Evolutionary conservation across 2,113 vertebrate genomes (phyloP), one percentile per base, ranked within the genome.

Genomic region (Egretta garzetta): DNA sequence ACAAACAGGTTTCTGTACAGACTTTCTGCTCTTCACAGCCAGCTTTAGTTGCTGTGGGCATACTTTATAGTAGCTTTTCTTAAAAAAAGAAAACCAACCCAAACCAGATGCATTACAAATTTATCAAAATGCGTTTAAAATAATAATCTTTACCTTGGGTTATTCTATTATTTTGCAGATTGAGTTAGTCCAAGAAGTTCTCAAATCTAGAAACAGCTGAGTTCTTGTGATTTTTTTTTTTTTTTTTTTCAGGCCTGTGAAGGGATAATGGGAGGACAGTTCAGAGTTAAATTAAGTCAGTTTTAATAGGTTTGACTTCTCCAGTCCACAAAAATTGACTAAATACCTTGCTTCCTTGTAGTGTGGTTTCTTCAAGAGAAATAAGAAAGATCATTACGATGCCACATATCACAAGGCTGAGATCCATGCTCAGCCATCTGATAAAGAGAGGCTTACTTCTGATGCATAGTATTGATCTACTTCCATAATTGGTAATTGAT

Each of bases 341-440:
- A 96, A 98, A 98, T 98, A 97, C 98, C 98, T 98, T 99, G 98
- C 98, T 99, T 99, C 99, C 98, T 99, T 99, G 97, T 99, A 99
- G 99, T 99, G 99, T 98, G 99, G 99, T 98, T 99, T 99, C 99
- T 99, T 99, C 99, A 99, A 99, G 99, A 99, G 99, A 99, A 98
- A 98, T 98, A 98, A 99, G 98, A 99, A 99, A 99, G 99, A 99
- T 98, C 98, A 99, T 95, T 99, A 98, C 68, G 98, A 99, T 98
- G 99, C 99, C 96, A 99, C 99, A 79, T 99, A 99, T 99, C 99
- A 99, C 98, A 99, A 99, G 99, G 99, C 99, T 99, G 99, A 99
- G 98, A 99, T 99, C 99, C 99, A 99, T 98, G 98, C 99, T 99
- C 99, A 99, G 99, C 99, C 99, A 9, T 99, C 99, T 99, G 99